Percentiles rank a stretch among this genome's conserved stretches.
Evolutionary conservation across 2,888 invertebrate species (phyloP).

Genomic region (Leptinotarsa juncta): DNA sequence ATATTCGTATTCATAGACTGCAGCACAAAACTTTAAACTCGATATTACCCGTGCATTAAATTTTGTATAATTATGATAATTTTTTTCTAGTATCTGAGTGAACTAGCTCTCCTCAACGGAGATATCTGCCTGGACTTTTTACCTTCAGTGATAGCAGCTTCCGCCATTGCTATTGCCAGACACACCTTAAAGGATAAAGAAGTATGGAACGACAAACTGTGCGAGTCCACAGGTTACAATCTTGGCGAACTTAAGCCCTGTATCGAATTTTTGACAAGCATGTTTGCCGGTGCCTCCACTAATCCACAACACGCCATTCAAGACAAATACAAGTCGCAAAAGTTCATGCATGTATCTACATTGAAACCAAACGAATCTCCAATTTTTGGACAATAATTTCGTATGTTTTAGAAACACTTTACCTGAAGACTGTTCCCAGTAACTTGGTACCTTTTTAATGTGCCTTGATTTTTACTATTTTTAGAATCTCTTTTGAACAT

Average conservation of each 20-base stretch:
- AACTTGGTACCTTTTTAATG: slow-evolving; percentile 36
- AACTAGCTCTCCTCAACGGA: slow-evolving; percentile 86
- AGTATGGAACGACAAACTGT: slow-evolving; percentile 75
- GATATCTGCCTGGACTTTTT: slow-evolving; percentile 86
- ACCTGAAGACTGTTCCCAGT: slow-evolving; percentile 33
- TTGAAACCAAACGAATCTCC: slow-evolving; percentile 44
- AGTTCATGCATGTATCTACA: slow-evolving; percentile 67
- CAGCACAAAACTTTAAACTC: too few relatives aligned
- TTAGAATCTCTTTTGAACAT: neutral
- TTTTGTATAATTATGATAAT: neutral
- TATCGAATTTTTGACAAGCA: slow-evolving; percentile 75
- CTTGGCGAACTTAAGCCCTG: slow-evolving; percentile 75
- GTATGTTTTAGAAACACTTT: slow-evolving; percentile 24
- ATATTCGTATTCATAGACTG: too few relatives aligned
- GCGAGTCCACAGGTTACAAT: slow-evolving; percentile 76
- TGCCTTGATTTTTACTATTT: slow-evolving; percentile 30
- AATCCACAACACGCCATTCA: slow-evolving; percentile 84
- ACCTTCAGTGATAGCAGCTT: slow-evolving; percentile 86
- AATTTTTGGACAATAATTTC: slow-evolving; percentile 39
- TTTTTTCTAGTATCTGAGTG: slow-evolving; percentile 79
- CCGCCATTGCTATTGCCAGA: slow-evolving; percentile 84
- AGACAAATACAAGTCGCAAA: slow-evolving; percentile 87
- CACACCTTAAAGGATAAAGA: slow-evolving; percentile 73
- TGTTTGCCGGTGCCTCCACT: slow-evolving; percentile 67
- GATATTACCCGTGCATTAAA: too few relatives aligned